A percentile compares a stretch with the other conserved stretches of the same genome.
Evolutionary conservation across 1,140 invertebrate genomes (phyloP).

Genomic region (Drosophila rhopaloa): DNA sequence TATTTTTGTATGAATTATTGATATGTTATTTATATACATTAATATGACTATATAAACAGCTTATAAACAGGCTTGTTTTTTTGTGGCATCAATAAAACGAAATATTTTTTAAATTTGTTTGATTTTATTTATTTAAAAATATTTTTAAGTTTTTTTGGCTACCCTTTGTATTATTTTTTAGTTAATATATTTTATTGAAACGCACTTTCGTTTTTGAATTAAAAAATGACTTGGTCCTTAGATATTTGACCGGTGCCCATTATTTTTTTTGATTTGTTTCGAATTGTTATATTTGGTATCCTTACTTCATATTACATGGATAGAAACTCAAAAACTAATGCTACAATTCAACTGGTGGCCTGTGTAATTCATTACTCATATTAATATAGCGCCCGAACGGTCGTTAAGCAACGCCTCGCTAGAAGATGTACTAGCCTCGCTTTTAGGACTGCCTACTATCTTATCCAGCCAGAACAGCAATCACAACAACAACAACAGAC

Average conservation of each 20-base stretch:
- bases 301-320: too few relatives aligned
- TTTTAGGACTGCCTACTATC: constrained; percentile 90
- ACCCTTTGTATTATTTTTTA: neutral
- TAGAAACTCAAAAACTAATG: constrained; percentile 3
- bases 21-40: constrained; percentile 31
- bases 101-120: constrained; percentile 42
- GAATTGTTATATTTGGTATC: neutral
- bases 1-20: neutral
- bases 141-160: neutral
- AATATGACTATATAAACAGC: constrained; percentile 23
- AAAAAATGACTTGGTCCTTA: too few relatives aligned
- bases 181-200: neutral
- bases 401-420: constrained; percentile 93
- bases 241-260: too few relatives aligned
- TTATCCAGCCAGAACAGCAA: constrained; percentile 67
- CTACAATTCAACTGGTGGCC: constrained; percentile 12
- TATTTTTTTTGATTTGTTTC: neutral
- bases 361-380: constrained; percentile 29
- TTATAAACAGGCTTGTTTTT: constrained; percentile 14
- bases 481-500: constrained; percentile 49
- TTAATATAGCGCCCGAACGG: constrained; percentile 77
- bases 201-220: too few relatives aligned
- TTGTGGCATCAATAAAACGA: constrained; percentile 58
- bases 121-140: constrained; percentile 13
- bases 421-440: constrained; percentile 96